Base-by-base conservation (phyloP, 2,888 invertebrate genomes). In the Ennomos fuscantarius region DNA sequence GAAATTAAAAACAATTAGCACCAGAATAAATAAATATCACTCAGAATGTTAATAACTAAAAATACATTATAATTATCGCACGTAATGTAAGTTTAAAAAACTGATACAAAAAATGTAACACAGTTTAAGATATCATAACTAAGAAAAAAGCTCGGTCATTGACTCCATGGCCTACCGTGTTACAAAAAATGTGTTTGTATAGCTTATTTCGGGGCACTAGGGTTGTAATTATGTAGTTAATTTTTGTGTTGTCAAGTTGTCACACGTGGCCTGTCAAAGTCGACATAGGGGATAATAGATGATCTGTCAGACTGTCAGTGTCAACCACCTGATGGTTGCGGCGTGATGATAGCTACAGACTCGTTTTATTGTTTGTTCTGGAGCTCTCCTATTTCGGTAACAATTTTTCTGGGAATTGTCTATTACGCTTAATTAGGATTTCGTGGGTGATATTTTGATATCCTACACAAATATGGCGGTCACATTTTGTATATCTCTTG, bases 281-380 rank as follows among this genome's bases (percentile, higher is more conserved):
- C 81, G 56, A 63, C 65, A 81, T 69, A 77, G 84, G 84, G 74
- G 83, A 85, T 86, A 85, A 86, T 86, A 81, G 74, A 86, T 84
- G 81, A 77, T 74, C 71, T 67, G 77, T 77, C 76, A 68, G 52
- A 69, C 69, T 74, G 74, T 72, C 76, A 67, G 50, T 74, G 74
- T 72, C 76, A 67, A 51, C 62, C 69, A 69, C 68, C 69, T 74
- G 76, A 73, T 68, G 59, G 68, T 62, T 65, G 54, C 43, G 54
- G 45, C 55, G 70, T 66, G 78, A 68, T 74, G 76, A 78, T 72
- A 64, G 78, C 76, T 66, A 67, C 35, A 39, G 13, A 40, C 32
- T 32, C 40, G 62, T 68, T 55, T 48, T 49, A 45, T 50, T 54
- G 51, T 52, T 39, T 24, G 39, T 36, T 42, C 50, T n/a, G 46